Evolutionary conservation across 2,113 vertebrate genomes (phyloP).

Genomic region (Cyanoramphus novaezelandiae): DNA sequence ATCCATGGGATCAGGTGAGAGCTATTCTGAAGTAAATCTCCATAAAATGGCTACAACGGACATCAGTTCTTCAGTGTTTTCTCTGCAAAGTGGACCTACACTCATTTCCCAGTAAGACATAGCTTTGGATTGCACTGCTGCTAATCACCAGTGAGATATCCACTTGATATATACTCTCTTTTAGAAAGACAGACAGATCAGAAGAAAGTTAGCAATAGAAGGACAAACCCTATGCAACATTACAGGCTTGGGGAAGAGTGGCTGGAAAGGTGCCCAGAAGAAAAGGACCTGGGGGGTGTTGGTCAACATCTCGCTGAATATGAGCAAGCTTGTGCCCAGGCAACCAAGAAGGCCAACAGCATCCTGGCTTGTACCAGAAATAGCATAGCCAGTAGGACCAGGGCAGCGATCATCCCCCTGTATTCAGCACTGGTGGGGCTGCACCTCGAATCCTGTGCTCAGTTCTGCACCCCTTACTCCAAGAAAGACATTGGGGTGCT

Average conservation of each 20-base stretch:
- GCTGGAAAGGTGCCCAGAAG: not conserved
- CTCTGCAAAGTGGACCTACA: not conserved
- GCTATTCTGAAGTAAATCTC: not conserved
- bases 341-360: not conserved
- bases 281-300: not conserved
- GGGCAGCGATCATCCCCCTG: not conserved
- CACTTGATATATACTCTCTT: not conserved
- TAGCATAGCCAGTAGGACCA: not conserved
- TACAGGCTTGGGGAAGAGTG: not conserved
- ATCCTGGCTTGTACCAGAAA: not conserved
- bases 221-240: not conserved
- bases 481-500: not conserved
- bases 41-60: not conserved
- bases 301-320: not conserved
- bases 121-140: not conserved
- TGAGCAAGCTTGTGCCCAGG: not conserved
- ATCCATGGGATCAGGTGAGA: not conserved
- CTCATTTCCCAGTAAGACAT: not conserved
- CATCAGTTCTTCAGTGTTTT: not conserved
- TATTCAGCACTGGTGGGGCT: not conserved
- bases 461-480: not conserved
- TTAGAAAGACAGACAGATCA: not conserved
- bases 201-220: not conserved
- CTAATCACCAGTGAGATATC: not conserved
- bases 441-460: rapidly evolving